Evolutionary conservation across 30 jellyfish, hydroid and myxozoan genomes (phyloP), one percentile per base, ranked within the genome.

Genomic region (Chrysaora quinquecirrha): DNA sequence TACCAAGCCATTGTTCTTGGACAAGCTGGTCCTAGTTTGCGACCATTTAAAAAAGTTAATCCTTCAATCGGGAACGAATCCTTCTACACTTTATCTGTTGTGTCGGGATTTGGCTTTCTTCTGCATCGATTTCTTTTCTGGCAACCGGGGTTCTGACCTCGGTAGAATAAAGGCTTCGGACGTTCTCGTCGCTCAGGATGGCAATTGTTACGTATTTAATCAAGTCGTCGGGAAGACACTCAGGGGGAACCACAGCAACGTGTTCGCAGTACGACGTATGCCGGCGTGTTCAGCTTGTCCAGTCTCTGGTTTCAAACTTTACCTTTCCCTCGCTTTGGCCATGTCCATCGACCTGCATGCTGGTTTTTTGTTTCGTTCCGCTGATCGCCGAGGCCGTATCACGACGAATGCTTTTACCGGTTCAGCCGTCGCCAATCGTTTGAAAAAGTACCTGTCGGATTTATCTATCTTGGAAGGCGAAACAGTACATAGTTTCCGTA

Each of bases 161-260:
- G 60, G 78, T 12, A 66, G 78, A 66, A 21, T 66, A 2, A 66
- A 31, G 78, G 14, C 78, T 24, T 25, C 62, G 24, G 78, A 66
- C 30, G 22, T 66, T 1, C 30, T 66, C 16, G 27, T 54, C 24
- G 27, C 23, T 66, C 78, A 21, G 24, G 78, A 31, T 25, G 23
- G 30, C 25, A 66, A 66, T 24, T 30, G 73, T 2, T 61, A 18
- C 24, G 24, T 66, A 31, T 66, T 25, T 3, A 66, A 66, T 28
- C 56, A 66, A 18, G 78, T 25, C 27, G 27, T 66, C 14, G 78
- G 78, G 78, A 66, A 66, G 25, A 66, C 56, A 9, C 78, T 66
- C 16, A 66, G 78, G 52, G 78, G 78, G 23, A 66, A 32, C 78
- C 24, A 28, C 20, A 66, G 78, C 1, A 66, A 66, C 30, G 52